Conservation (phyloP, 2,113 vertebrate genomes). For the Rissa tridactyla region DNA sequence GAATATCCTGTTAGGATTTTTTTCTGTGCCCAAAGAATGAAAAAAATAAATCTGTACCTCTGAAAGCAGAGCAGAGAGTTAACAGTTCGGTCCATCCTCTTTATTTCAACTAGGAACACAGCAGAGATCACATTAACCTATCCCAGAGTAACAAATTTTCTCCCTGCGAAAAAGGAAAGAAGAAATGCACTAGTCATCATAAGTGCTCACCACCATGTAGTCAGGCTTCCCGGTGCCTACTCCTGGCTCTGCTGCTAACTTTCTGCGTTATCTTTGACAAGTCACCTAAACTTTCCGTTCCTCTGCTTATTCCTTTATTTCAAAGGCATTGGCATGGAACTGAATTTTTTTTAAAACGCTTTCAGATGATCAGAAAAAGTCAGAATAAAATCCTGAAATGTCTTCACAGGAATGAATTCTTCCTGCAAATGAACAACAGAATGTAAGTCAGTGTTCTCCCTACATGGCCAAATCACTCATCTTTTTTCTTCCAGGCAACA, state of each 20-base stretch:
- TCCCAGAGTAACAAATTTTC: not conserved
- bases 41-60: not conserved
- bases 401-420: not conserved
- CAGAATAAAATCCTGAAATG: not conserved
- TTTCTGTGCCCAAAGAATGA: not conserved
- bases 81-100: not conserved
- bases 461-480: not conserved
- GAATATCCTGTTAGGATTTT: not conserved
- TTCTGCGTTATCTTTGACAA: not conserved
- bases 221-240: not conserved
- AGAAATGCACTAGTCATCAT: not conserved
- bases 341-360: not conserved
- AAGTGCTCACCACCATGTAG: not conserved
- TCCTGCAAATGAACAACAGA: not conserved
- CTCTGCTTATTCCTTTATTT: slow-evolving; percentile 16
- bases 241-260: slow-evolving; percentile 15
- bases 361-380: not conserved
- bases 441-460: not conserved
- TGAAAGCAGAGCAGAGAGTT: not conserved
- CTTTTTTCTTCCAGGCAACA: slow-evolving; percentile 85
- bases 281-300: not conserved
- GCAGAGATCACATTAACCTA: not conserved
- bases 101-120: not conserved
- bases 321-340: not conserved
- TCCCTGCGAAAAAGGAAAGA: not conserved